These are phyloP conservation scores for Epinephelus moara DNA, from an alignment of 2,113 vertebrate species.

Conservation along the genomic window DNA sequence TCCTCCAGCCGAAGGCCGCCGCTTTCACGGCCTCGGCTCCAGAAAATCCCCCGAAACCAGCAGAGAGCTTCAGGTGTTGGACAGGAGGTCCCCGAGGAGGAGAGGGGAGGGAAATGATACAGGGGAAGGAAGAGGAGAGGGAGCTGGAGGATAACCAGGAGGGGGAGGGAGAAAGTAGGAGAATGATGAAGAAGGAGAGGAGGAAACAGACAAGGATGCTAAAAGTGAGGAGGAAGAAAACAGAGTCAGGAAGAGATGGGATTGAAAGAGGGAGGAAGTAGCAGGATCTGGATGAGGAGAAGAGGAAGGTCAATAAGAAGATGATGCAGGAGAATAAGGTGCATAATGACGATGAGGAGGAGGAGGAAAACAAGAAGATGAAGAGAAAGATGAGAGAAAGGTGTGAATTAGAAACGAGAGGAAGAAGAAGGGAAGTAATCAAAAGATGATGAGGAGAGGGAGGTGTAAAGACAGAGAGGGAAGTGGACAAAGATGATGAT, in stretches of 20 bases:
- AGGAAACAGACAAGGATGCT: neutral
- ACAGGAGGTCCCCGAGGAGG: constrained; percentile 37
- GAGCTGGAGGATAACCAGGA: neutral
- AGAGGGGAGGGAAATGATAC: neutral
- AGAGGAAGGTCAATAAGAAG: neutral
- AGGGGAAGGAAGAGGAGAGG: too few relatives aligned
- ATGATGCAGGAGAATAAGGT: neutral
- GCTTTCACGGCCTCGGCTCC: constrained; percentile 64
- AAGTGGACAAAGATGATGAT: neutral
- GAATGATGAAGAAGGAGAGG: neutral
- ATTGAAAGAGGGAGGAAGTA: too few relatives aligned
- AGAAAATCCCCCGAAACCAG: constrained; percentile 62
- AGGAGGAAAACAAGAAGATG: too few relatives aligned
- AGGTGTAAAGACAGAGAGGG: neutral
- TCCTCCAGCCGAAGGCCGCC: constrained; percentile 43
- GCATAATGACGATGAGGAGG: neutral
- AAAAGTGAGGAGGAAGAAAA: neutral
- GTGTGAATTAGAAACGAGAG: neutral
- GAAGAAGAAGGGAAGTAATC: neutral
- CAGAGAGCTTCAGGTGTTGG: constrained; percentile 52
- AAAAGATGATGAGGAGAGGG: neutral
- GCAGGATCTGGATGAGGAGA: neutral
- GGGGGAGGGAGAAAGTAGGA: neutral
- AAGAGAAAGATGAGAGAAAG: neutral
- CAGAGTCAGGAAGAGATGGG: neutral